phyloP scores from a whole-genome alignment of 2,113 vertebrate species.

The Xerus inauris region DNA sequence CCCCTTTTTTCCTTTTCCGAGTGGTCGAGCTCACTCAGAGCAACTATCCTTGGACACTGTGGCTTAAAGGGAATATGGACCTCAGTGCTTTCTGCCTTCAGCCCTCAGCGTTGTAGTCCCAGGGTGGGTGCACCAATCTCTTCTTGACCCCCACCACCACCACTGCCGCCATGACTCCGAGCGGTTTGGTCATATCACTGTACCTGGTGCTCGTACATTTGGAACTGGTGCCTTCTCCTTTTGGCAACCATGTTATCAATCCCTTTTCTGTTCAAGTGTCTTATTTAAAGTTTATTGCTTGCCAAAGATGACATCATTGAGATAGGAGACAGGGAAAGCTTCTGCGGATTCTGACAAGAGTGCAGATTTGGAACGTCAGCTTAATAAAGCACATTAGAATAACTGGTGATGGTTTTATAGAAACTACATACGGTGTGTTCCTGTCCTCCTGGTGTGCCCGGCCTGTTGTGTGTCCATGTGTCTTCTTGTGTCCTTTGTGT shows the following conservation, averaged over 20 bases:
- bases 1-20: slow-evolving; percentile 63
- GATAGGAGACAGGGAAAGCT: background rate
- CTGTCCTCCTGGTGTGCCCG: background rate
- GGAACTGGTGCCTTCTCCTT: slow-evolving; percentile 87
- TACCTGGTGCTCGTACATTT: slow-evolving; percentile 85
- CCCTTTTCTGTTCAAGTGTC: slow-evolving; percentile 83
- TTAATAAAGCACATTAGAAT: background rate
- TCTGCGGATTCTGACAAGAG: slow-evolving; percentile 32
- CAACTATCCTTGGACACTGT: slow-evolving; percentile 81
- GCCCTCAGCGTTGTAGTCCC: slow-evolving; percentile 78
- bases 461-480: background rate
- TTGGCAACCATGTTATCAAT: slow-evolving; percentile 79
- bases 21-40: slow-evolving; percentile 74
- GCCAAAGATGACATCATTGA: slow-evolving; percentile 83
- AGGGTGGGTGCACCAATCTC: slow-evolving; percentile 62
- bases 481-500: background rate
- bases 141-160: background rate
- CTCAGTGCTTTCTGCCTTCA: slow-evolving; percentile 80
- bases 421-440: background rate
- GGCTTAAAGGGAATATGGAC: slow-evolving; percentile 81
- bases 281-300: slow-evolving; percentile 81
- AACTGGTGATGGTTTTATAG: slow-evolving; percentile 37
- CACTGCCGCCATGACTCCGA: slow-evolving; percentile 68
- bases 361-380: slow-evolving; percentile 25
- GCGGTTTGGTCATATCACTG: slow-evolving; percentile 84